Evolutionary conservation across 1,140 invertebrate genomes (phyloP), one percentile per base, ranked within the genome.

Genomic region (Trichonephila clavata): DNA sequence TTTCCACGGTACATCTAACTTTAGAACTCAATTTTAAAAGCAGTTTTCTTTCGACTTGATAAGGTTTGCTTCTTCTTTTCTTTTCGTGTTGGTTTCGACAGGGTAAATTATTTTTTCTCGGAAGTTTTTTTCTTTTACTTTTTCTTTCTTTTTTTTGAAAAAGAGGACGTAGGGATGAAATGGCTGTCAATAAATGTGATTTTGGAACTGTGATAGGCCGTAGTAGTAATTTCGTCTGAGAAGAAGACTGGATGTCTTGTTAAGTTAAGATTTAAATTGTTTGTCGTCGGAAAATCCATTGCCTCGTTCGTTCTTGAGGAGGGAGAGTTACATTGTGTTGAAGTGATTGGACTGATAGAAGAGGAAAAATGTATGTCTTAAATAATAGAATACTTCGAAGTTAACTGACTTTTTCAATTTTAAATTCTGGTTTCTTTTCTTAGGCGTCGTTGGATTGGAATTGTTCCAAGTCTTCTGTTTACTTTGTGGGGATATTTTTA

Each of bases 1-100:
- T 77, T 89, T 89, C 87, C 50, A 57, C 87, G 87, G 43, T 71
- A 77, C 87, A 89, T 89, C 65, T 89, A 89, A 77, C 87, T 89
- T 89, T 89, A 77, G 87, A 89, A 89, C 63, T 89, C 87, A 89
- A 89, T 89, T 89, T 89, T 89, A 89, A 86, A 89, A 89, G 87
- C 87, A 89, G 87, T 89, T 89, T 89, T 77, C 87, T 86, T 86
- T 89, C 32, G 87, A 89, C 65, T 57, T 57, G 87, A 89, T 71
- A 89, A 89, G 68, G 32, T 71, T 71, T 71, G 50, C 71, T 57
- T 50, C 24, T 59, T 57, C n/a, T 57, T 71, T 59, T 24, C 21
- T n/a, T 77, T 32, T 77, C 27, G 71, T 32, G 32, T 77, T 77
- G 71, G 71, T 77, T 77, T 77, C 71, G 71, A 18, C 27, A 20